These are phyloP conservation scores for Gonioctena quinquepunctata DNA, from an alignment of 1,140 invertebrate genomes.

Conservation along the genomic window DNA sequence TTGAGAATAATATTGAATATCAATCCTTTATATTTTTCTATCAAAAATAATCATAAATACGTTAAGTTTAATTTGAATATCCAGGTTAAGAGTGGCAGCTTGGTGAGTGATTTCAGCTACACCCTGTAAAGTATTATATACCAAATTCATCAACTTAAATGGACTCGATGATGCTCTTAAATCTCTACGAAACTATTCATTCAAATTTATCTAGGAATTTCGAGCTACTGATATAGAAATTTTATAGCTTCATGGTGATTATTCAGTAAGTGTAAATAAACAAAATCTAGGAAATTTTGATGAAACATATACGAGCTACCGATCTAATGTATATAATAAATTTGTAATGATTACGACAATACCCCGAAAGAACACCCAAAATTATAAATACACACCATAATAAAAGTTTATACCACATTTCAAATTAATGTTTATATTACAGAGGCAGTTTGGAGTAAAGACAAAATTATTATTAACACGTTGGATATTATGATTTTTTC, in stretches of 20 bases:
- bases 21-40: too few species aligned
- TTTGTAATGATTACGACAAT: not conserved
- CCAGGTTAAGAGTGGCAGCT: too few species aligned
- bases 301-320: slow-evolving; percentile 1
- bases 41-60: too few species aligned
- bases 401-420: not conserved
- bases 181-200: too few species aligned
- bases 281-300: not conserved
- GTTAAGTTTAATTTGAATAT: too few species aligned
- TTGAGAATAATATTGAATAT: too few species aligned
- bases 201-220: too few species aligned
- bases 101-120: too few species aligned
- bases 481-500: not conserved
- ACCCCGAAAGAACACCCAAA: not conserved
- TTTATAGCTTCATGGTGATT: not conserved
- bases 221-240: too few species aligned
- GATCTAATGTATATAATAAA: slow-evolving; percentile 1
- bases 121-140: too few species aligned
- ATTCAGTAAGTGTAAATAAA: not conserved
- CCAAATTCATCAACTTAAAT: too few species aligned
- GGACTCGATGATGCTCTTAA: too few species aligned
- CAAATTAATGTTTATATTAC: not conserved
- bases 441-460: not conserved
- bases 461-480: not conserved
- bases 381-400: not conserved